Percentiles rank a stretch among this genome's conserved stretches.
These are phyloP conservation scores for Embidobia sp. DNA, from an alignment of 2,888 invertebrate genomes.

Conservation along the genomic window DNA sequence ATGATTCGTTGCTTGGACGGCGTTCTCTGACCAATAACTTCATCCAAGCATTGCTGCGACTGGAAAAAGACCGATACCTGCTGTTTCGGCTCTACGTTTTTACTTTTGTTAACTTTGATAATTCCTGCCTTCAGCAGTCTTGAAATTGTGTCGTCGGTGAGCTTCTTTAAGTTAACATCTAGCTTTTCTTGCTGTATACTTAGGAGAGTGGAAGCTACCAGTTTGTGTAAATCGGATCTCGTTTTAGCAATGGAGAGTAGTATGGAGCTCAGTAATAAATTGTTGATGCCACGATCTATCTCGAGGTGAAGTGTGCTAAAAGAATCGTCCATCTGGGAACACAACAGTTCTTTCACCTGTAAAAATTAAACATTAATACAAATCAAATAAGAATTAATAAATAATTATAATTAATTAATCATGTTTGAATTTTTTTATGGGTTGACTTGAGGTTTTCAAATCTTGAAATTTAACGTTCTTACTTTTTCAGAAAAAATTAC, in stretches of 20 bases:
- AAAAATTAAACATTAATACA: too few relatives aligned
- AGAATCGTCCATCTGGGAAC: slow-evolving; percentile 87
- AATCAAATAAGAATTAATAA: too few relatives aligned
- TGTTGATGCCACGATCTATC: slow-evolving; percentile 83
- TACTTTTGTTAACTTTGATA: slow-evolving; percentile 69
- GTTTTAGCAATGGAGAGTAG: slow-evolving; percentile 85
- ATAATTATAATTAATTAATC: too few relatives aligned
- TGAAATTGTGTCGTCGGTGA: slow-evolving; percentile 81
- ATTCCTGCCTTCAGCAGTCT: slow-evolving; percentile 82
- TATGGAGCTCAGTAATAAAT: slow-evolving; percentile 87
- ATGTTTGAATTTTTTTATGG: too few relatives aligned
- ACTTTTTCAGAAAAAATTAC: too few relatives aligned
- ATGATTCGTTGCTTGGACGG: slow-evolving; percentile 53
- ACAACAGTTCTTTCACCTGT: slow-evolving; percentile 83
- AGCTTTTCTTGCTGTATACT: slow-evolving; percentile 84
- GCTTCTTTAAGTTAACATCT: slow-evolving; percentile 79
- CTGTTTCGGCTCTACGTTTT: slow-evolving; percentile 67
- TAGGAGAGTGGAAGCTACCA: slow-evolving; percentile 86
- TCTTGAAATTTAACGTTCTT: too few relatives aligned
- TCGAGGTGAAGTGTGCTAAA: slow-evolving; percentile 84
- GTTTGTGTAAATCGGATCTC: slow-evolving; percentile 82
- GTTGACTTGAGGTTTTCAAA: too few relatives aligned
- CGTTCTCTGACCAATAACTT: neutral
- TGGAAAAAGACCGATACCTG: slow-evolving; percentile 74
- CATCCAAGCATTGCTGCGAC: slow-evolving; percentile 67